Evolutionary conservation across 2,888 invertebrate species (phyloP), one percentile per base, ranked within the genome.

Genomic region (Rapana venosa): DNA sequence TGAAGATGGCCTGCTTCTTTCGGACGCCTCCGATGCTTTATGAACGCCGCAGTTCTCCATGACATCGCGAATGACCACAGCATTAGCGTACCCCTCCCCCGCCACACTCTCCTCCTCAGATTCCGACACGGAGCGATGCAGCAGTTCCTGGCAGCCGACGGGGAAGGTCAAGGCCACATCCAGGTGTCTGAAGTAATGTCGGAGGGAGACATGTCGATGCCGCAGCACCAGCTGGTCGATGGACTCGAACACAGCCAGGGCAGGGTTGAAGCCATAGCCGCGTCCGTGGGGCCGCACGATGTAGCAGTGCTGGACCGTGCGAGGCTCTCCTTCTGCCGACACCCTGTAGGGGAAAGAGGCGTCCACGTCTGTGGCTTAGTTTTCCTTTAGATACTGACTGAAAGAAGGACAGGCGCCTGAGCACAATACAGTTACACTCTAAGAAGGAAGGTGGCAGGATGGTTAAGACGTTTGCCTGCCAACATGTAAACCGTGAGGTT

Each of bases 171-270:
- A 79, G 5, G 87, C 81, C 8, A 90, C 91, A 61, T 92, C 91
- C 30, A 92, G 83, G 35, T 89, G 47, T 26, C 74, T 36, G 85
- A 92, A 91, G 70, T 92, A 92, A 30, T 91, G 74, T 61, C 87
- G 90, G 61, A 92, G 84, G 15, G 90, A 90, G 17, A 89, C 90
- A 22, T 89, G 66, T n/a, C 89, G 87, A 79, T 92, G 92, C 30
- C 88, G 79, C 47, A 61, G 70, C 56, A 92, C 91, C 66, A 92
- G 79, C 61, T 92, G 91, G 56, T 92, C 91, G 30, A 92, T 36
- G 83, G 92, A 91, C 47, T 87, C 86, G 47, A 92, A 92, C 17
- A 92, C 91, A 22, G 92, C 91, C 26, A 87, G 89, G 47, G 90
- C 90, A 47, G 87, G 83, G 35, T 89, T 88, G 83, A 92, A 91